Evolutionary conservation across 2,797 vertebrate species (phyloP), one percentile per base, ranked within the genome.

Genomic region (Pygocentrus nattereri): DNA sequence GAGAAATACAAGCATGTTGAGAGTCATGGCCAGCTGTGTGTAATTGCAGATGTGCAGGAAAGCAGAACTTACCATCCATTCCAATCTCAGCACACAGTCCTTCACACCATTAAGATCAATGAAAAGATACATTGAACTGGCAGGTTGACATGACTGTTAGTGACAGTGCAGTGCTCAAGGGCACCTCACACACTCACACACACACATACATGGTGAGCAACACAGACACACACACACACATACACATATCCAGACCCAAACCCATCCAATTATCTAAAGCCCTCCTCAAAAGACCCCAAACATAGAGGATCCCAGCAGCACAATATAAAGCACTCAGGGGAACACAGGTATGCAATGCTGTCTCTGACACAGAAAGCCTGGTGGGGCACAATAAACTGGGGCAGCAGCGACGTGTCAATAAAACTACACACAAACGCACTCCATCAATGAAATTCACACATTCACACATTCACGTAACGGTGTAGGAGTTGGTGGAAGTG

Each of bases 121-220:
- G 50, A 78, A 67, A 34, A 38, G 56, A 56, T 16, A 68, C 82
- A 73, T 49, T 70, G 18, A 75, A 70, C 78, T 71, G 79, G 41
- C 82, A 81, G 64, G 64, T 47, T 81, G 85, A 84, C 69, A 76
- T n/a, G 50, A 86, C 73, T 78, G 47, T 27, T 71, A 76, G 27
- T 76, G 85, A 84, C 85, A 84, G 27, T 21, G 3, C 13, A n/a
- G 49, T 75, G 44, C 84, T 85, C 76, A 81, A 81, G 81, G 84
- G 74, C 65, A 77, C 5, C 62, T 19, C 62, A 4, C 52, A 62
- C 61, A 76, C 47, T 27, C 50, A 16, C 58, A 41, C 69, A 67
- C 74, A 54, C 56, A 58, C n/a, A 23, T 2, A 1, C 44, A 52
- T 25, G 6, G 16, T 34, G 19, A 56, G 8, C 4, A 19, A 31